phyloP scores from a whole-genome alignment of 2,113 vertebrate genomes.

The Sula dactylatra region DNA sequence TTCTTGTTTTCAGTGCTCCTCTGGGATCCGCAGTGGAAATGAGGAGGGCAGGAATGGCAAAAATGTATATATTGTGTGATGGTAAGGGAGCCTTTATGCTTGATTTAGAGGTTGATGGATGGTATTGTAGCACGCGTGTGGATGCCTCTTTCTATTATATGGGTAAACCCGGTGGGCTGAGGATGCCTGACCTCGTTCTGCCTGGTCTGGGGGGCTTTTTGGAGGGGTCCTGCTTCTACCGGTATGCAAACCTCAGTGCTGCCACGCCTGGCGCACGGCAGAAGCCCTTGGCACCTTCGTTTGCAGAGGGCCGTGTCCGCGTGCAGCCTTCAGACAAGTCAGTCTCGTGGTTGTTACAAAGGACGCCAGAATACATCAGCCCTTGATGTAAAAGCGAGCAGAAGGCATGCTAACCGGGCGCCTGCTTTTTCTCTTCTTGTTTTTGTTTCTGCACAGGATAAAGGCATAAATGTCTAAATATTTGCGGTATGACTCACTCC shows the following conservation, averaged over 20 bases:
- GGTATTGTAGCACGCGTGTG: fast-evolving
- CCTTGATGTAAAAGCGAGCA: background rate
- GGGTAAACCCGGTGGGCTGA: background rate
- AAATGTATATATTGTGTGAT: background rate
- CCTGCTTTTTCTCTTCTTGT: background rate
- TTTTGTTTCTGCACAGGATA: background rate
- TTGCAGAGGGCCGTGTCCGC: fast-evolving
- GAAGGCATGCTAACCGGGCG: fast-evolving
- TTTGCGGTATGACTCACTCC: background rate
- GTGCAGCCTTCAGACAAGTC: background rate
- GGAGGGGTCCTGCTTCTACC: background rate
- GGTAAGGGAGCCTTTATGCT: background rate
- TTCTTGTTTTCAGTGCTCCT: background rate
- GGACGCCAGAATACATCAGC: fast-evolving
- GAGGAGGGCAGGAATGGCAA: background rate
- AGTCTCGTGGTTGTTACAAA: fast-evolving
- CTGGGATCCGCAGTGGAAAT: background rate
- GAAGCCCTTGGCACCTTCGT: background rate
- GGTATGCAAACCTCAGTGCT: background rate
- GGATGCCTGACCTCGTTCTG: background rate
- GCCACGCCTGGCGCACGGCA: background rate
- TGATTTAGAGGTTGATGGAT: background rate
- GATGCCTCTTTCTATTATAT: fast-evolving
- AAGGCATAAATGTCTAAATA: background rate
- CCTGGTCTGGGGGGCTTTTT: background rate